Evolutionary conservation across 2,113 vertebrate genomes (phyloP), one percentile per base, ranked within the genome.

Genomic region (Gallinago media): DNA sequence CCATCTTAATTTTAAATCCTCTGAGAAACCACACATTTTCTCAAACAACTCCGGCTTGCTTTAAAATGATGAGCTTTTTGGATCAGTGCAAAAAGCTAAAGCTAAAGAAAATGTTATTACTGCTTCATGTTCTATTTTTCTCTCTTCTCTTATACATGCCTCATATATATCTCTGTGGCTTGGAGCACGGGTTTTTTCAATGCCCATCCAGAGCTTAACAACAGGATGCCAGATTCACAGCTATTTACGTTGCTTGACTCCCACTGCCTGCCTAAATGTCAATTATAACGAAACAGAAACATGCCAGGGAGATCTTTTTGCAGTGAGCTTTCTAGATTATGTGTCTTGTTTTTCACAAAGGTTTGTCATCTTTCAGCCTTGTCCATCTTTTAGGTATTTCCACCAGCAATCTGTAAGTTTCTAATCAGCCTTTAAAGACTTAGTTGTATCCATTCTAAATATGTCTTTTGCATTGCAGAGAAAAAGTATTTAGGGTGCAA

Each of bases 1-100:
- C 34, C 42, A 90, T 68, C 63, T 95, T 93, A 94, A 91, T 62
- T 88, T 93, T 76, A 79, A 89, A 91, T 91, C 86, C 65, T 86
- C 83, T 82, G 76, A 77, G 61, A 95, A 97, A 77, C 42, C 68
- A 71, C 65, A 77, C 8, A 32, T 81, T 80, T 88, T 77, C 75
- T 31, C 44, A 66, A 70, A 50, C 15, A 84, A 62, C 46, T 84
- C 31, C 61, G 56, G 44, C 85, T 83, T 83, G 50, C 80, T 86
- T 93, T 56, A 88, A 40, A 91, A 78, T 54, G 12, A 82, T 0
- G 2, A 84, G 72, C 11, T 63, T 86, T 84, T 55, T 7, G 50
- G 67, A 65, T 58, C 66, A 27, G 46, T 63, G 79, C 63, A 82
- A 90, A 94, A 79, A 93, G 8, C n/a, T 85, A 71, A 55, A 81